Base-by-base conservation (phyloP, 2,888 invertebrate genomes). In the Horisme vitalbata region DNA sequence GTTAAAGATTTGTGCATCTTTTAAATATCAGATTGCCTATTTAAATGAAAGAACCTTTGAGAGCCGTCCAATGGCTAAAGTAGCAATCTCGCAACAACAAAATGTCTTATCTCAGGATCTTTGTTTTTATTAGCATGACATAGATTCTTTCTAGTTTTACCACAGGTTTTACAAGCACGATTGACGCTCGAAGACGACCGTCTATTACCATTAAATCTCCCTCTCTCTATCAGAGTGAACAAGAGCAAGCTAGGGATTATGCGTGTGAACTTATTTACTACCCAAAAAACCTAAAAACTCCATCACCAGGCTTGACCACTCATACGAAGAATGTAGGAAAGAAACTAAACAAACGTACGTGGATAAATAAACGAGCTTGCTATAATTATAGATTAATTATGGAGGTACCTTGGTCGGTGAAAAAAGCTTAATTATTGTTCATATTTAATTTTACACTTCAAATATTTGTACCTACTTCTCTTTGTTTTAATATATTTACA, bases 41-140 rank as follows among this genome's bases (percentile, higher is more conserved):
- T 39, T 12, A 39, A 24, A 39, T 39, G n/a, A 24, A 12, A 8
- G 9, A 21, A 20, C 10, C 5, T 14, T 14, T 14, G 10, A 14
- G 20, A 28, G 23, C 24, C 26, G 9, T 15, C n/a, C 13, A 28
- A 28, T 28, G 8, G 28, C 14, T 24, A 34, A 13, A 32, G 27
- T 35, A 37, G 41, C 41, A 51, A 51, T 36, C 39, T 39, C 24
- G 24, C 28, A 15, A 8, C 18, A 14, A 24, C 26, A 27, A 43
- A 39, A 28, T 27, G 20, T 13, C 14, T 43, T 35, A 43, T 43
- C 41, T 34, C 1, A 9, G 15, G 23, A 30, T 35, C 41, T 33
- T 31, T 26, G 34, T 41, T 39, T n/a, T 37, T 32, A 35, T 28
- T 35, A 28, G 28, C 41, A 23, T 30, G 41, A 23, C 41, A 35